A percentile compares a stretch with the other conserved stretches of the same genome.
Evolutionary conservation across 2,888 invertebrate species (phyloP).

Genomic region (Nudaria mundana): DNA sequence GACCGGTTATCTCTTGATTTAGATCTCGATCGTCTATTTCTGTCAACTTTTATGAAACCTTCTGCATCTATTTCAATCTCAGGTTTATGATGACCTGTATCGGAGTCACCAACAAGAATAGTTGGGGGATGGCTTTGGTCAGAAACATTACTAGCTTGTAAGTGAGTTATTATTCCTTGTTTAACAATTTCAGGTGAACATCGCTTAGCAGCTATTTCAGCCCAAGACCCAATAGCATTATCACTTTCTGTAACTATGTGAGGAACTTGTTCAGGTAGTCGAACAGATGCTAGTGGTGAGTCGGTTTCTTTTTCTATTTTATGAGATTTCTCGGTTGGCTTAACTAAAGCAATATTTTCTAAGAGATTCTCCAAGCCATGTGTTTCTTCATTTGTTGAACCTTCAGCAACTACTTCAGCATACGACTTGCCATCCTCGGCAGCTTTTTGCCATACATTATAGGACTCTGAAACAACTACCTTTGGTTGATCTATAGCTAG

Average conservation of each 20-base stretch:
- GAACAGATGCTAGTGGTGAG: background rate
- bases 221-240: constrained; percentile 56
- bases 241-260: constrained; percentile 24
- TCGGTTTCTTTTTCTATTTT: constrained; percentile 4
- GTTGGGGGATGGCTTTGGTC: constrained; percentile 45
- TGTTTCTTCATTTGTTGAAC: constrained; percentile 39
- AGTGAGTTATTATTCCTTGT: constrained; percentile 33
- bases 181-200: constrained; percentile 53
- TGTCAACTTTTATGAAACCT: constrained; percentile 74
- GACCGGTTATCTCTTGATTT: constrained; percentile 72
- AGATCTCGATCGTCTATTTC: constrained; percentile 76
- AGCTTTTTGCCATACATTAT: constrained; percentile 76
- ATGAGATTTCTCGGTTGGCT: constrained; percentile 10
- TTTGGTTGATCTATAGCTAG: constrained; percentile 14
- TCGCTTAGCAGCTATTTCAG: constrained; percentile 59
- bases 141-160: constrained; percentile 16
- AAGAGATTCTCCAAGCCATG: constrained; percentile 25
- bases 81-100: constrained; percentile 41
- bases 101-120: constrained; percentile 64
- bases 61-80: constrained; percentile 59
- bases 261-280: constrained; percentile 5
- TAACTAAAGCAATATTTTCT: constrained; percentile 6
- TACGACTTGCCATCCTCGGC: constrained; percentile 84
- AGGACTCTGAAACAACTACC: constrained; percentile 22
- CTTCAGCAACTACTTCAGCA: constrained; percentile 84